These are phyloP conservation scores for Aplocera efformata DNA, from an alignment of 2,888 invertebrate genomes.

Conservation along the genomic window DNA sequence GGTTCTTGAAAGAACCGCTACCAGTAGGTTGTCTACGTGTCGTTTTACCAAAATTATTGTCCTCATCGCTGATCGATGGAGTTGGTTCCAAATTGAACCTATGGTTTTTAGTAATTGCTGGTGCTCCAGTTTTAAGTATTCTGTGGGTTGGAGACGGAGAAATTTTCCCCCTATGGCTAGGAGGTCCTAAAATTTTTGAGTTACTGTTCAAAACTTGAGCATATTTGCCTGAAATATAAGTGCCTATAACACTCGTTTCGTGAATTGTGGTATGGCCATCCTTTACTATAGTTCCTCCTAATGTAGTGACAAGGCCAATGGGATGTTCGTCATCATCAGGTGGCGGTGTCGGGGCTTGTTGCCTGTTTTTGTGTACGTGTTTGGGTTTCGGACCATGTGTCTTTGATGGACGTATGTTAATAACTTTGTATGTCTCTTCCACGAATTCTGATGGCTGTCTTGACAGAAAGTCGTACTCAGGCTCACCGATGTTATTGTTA, in stretches of 20 bases:
- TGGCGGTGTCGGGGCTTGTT: constrained; percentile 62
- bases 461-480: constrained; percentile 92
- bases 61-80: constrained; percentile 82
- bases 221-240: constrained; percentile 92
- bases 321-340: constrained; percentile 84
- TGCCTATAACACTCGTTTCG: constrained; percentile 94
- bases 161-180: constrained; percentile 82
- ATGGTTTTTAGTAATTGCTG: constrained; percentile 76
- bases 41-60: constrained; percentile 77
- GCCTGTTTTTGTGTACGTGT: constrained; percentile 62
- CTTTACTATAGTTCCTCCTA: constrained; percentile 91
- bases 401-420: constrained; percentile 88
- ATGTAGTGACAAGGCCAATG: constrained; percentile 89
- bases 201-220: constrained; percentile 92
- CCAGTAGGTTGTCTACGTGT: constrained; percentile 74
- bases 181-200: constrained; percentile 81
- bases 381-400: constrained; percentile 68
- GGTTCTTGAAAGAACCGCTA: constrained; percentile 80
- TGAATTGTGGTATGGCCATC: constrained; percentile 91
- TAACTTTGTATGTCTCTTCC: constrained; percentile 91
- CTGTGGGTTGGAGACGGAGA: constrained; percentile 84
- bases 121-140: constrained; percentile 89
- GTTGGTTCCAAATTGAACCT: constrained; percentile 84
- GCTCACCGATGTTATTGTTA: constrained; percentile 88
- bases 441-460: constrained; percentile 91